Evolutionary conservation across 2,113 vertebrate genomes (phyloP), one percentile per base, ranked within the genome.

Genomic region (Dipodomys merriami): DNA sequence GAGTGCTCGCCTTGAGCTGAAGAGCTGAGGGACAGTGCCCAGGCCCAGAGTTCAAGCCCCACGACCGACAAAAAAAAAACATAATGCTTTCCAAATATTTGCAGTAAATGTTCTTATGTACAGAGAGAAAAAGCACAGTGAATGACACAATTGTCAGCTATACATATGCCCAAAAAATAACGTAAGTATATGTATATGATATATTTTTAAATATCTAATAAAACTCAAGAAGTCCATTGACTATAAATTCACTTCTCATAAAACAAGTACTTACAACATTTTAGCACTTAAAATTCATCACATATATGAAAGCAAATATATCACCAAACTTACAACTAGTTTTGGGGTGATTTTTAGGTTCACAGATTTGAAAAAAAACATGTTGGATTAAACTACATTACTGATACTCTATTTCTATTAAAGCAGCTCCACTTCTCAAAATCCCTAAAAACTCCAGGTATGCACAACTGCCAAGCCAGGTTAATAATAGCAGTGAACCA

Each of bases 401-500:
- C 97, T 94, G 94, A 94, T 98, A 99, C 99, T 98, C 98, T 96
- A 97, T 97, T 94, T 96, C 93, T 96, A 96, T 96, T 94, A 97
- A 57, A 97, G 97, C 97, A 98, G 97, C 89, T 97, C 96, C 96
- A 97, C 97, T 98, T 97, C 96, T 85, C 97, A 85, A 96, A 98
- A 97, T 97, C 97, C 97, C 96, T 97, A 68, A 96, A 78, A 97
- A 96, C 96, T 98, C 96, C 97, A 97, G 97, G 96, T 95, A 98
- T 95, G 96, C 94, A 97, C 96, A 96, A 97, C 97, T 98, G 98
- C 98, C 97, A 98, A 76, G 96, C 87, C 96, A 97, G 96, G 98
- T 99, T 99, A 99, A 99, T 99, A 99, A 99, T 99, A 99, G 99
- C 98, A 95, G 97, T 98, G 98, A 98, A 98, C 98, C 98, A 98